Conservation (phyloP, 64 coral and sea anemone species). For the Hydrozoanthus tunicans region DNA sequence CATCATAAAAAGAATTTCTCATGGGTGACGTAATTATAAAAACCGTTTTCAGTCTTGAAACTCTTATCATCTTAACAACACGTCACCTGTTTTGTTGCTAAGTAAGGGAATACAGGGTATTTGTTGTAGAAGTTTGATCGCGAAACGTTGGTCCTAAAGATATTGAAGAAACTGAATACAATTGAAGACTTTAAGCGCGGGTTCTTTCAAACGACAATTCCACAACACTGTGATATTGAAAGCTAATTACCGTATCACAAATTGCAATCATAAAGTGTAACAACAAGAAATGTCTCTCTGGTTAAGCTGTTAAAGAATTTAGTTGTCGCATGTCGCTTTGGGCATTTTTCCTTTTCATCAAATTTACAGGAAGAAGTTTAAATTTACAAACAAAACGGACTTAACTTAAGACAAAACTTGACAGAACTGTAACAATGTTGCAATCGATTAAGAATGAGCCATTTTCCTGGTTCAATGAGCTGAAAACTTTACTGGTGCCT, state of each 20-base stretch:
- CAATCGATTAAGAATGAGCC: neutral
- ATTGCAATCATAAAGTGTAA: neutral
- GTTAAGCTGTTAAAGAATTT: neutral
- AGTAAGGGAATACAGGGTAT: neutral
- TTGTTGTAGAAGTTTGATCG: neutral
- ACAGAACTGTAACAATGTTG: neutral
- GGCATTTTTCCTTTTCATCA: neutral
- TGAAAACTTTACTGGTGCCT: neutral
- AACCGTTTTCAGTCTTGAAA: neutral
- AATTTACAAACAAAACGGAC: neutral
- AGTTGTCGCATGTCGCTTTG: neutral
- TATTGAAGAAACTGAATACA: neutral
- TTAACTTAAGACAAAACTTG: neutral
- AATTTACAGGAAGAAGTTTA: neutral
- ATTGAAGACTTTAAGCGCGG: neutral
- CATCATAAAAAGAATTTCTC: conserved; percentile 46
- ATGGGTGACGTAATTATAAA: conserved; percentile 54
- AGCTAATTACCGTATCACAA: conserved; percentile 32
- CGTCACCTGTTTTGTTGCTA: neutral
- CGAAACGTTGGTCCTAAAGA: too few species aligned
- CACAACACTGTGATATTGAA: neutral
- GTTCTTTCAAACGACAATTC: neutral
- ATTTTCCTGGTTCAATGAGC: conserved; percentile 46
- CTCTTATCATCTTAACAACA: conserved; percentile 8
- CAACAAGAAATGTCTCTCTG: neutral